Base-by-base conservation (phyloP, 2,888 invertebrate species). In the Drosophila colorata region DNA sequence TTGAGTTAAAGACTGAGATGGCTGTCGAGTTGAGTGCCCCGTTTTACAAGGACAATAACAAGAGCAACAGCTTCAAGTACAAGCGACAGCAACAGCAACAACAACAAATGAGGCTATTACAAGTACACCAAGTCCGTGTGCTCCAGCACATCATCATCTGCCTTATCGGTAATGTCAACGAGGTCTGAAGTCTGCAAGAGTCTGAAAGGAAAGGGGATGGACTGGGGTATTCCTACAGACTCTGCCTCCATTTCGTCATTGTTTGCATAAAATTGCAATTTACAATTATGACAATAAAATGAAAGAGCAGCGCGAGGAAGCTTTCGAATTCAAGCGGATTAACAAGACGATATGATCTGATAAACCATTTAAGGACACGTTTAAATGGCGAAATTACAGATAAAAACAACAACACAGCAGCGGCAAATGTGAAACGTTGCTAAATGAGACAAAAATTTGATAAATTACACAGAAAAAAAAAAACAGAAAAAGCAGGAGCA, bases 261-360 rank as follows among this genome's bases (percentile, higher is more conserved):
- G 88, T 89, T 89, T 90, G 90, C 89, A 89, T 89, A 90, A 90
- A 89, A 90, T 85, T 86, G 90, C 90, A 89, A 90, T 89, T 89
- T 90, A 90, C 87, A 85, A 90, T 89, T 90, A 89, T 80, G 88
- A 86, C 85, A 81, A 87, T 87, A 78, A 80, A 69, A 74, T 37
- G 31, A 57, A 46, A 46, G 56, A 43, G 48, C 23, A 47, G 14
- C 28, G 37, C 33, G 33, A 61, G n/a, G 47, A 40, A 67, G 55
- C 71, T 78, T 82, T 64, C 63, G 53, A 67, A 78, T 63, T 52
- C 52, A 41, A 28, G 55, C 65, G 56, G 48, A 58, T 78, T 74
- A 69, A 66, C 61, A 55, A 37, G 49, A 16, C 47, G 41, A 48
- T 48, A 69, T 64, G 53, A 51, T 47, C 40, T 56, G 74, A 74